Conservation (phyloP, 2,888 invertebrate genomes). For the Malacosoma neustria region DNA sequence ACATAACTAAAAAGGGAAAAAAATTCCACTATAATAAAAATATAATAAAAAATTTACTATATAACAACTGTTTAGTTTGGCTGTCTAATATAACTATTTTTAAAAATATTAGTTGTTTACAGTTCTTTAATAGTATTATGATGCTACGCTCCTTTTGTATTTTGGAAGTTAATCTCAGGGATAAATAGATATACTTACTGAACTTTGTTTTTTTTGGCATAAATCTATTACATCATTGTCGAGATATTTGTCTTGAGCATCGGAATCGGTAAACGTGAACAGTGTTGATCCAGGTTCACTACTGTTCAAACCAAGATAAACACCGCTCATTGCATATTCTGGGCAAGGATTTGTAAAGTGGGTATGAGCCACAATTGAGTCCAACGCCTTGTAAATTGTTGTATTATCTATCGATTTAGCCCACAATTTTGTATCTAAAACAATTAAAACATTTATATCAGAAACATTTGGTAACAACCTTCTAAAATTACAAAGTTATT, state of each 20-base stretch:
- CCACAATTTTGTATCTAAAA: background rate
- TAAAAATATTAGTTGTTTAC: too few species aligned
- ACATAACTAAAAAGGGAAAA: too few species aligned
- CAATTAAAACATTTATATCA: background rate
- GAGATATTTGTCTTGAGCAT: slow-evolving; percentile 18
- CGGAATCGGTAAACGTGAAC: slow-evolving; percentile 31
- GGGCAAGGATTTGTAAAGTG: slow-evolving; percentile 15
- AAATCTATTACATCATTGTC: slow-evolving; percentile 14
- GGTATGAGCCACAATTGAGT: background rate
- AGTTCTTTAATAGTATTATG: too few species aligned
- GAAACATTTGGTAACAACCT: too few species aligned
- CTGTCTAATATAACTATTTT: too few species aligned
- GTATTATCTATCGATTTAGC: background rate
- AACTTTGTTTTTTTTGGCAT: slow-evolving; percentile 21
- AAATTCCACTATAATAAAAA: too few species aligned
- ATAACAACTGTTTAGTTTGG: too few species aligned
- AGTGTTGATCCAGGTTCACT: slow-evolving; percentile 23
- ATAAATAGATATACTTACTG: slow-evolving; percentile 16
- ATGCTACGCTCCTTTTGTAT: too few species aligned
- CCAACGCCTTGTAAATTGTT: background rate
- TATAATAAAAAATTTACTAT: too few species aligned
- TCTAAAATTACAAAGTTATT: too few species aligned
- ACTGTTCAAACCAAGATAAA: slow-evolving; percentile 15
- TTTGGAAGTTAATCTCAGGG: too few species aligned
- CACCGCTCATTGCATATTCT: slow-evolving; percentile 22